These are phyloP conservation scores for Corythucha ciliata DNA, from an alignment of 2,888 invertebrate species.

Conservation along the genomic window DNA sequence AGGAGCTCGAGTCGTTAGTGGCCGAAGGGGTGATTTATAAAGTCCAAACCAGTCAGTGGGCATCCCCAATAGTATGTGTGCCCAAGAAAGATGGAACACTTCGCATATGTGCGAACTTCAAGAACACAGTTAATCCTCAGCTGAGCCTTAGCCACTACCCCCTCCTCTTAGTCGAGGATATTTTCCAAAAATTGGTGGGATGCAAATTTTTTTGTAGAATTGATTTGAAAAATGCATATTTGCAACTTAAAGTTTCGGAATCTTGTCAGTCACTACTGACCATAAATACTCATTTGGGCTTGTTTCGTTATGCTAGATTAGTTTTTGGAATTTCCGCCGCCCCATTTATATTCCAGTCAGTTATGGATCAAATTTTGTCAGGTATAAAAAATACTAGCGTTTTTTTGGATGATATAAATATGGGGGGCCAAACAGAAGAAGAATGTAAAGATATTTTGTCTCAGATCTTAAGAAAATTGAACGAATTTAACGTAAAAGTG, in stretches of 20 bases:
- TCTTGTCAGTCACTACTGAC: background rate
- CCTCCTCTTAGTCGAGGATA: slow-evolving; percentile 18
- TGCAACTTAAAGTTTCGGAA: background rate
- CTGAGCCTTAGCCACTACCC: slow-evolving; percentile 21
- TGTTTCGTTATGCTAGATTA: background rate
- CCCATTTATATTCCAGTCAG: slow-evolving; percentile 7
- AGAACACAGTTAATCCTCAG: slow-evolving; percentile 13
- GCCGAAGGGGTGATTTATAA: slow-evolving; percentile 17
- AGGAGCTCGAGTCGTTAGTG: slow-evolving; percentile 19
- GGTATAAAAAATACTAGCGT: slow-evolving; percentile 2
- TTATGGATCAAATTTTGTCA: slow-evolving; percentile 1
- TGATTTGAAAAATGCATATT: slow-evolving; percentile 1
- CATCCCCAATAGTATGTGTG: slow-evolving; percentile 5
- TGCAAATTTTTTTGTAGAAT: slow-evolving; percentile 13
- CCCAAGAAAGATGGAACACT: slow-evolving; percentile 12
- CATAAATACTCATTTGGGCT: slow-evolving; percentile 10
- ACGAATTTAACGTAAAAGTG: background rate
- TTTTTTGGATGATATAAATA: slow-evolving; percentile 1
- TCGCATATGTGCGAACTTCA: slow-evolving; percentile 9
- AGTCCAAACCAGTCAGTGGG: slow-evolving; percentile 24
- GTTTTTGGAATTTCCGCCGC: slow-evolving; percentile 3
- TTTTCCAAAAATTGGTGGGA: slow-evolving; percentile 13
- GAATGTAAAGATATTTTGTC: background rate
- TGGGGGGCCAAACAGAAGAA: background rate
- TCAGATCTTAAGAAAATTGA: background rate